phyloP scores from a whole-genome alignment of 2,888 invertebrate genomes.

The Cheilosia scutellata region DNA sequence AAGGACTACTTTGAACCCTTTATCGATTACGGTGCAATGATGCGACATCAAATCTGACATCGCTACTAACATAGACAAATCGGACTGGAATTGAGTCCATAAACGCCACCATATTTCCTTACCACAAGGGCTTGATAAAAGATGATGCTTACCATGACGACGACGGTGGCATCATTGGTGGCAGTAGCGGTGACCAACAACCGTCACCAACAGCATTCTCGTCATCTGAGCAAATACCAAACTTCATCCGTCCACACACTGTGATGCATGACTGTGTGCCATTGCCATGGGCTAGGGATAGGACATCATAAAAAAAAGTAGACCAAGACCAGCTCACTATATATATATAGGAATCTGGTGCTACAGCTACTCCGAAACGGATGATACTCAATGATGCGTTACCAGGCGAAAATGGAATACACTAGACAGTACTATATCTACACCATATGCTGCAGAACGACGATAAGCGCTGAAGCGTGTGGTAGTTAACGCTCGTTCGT shows the following conservation, averaged over 20 bases:
- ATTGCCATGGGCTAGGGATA: neutral
- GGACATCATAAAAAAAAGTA: constrained; percentile 13
- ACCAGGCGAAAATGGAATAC: constrained; percentile 61
- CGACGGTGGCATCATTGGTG: constrained; percentile 34
- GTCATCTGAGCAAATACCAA: constrained; percentile 47
- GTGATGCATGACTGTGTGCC: constrained; percentile 56
- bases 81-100: constrained; percentile 41
- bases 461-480: constrained; percentile 71
- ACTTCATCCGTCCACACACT: constrained; percentile 38
- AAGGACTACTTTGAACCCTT: constrained; percentile 42
- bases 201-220: constrained; percentile 49
- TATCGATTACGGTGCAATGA: constrained; percentile 52
- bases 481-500: constrained; percentile 73
- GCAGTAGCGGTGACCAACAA: constrained; percentile 43
- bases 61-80: neutral
- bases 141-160: constrained; percentile 49
- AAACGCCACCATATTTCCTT: constrained; percentile 65
- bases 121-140: constrained; percentile 58
- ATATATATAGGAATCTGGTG: constrained; percentile 26
- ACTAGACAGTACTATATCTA: constrained; percentile 29
- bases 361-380: constrained; percentile 29
- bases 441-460: constrained; percentile 63
- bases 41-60: constrained; percentile 41
- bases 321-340: neutral
- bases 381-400: constrained; percentile 72